A percentile compares a stretch with the other conserved stretches of the same genome.
These are phyloP conservation scores for Halocaridina rubra DNA, from an alignment of 2,888 invertebrate genomes.

Conservation along the genomic window DNA sequence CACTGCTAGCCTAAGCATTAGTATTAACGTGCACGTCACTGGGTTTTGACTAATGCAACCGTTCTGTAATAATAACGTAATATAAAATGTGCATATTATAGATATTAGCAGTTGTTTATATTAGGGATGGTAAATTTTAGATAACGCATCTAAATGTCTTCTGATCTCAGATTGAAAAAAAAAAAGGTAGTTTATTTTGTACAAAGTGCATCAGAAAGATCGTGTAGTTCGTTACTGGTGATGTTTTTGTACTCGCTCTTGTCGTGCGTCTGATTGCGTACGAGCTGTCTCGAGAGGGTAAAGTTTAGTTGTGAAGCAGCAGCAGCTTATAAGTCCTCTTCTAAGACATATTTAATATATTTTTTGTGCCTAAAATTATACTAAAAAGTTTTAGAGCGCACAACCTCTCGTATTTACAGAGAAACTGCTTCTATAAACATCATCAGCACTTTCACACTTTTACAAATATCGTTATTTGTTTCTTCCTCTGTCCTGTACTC, in stretches of 20 bases:
- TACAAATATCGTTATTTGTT: constrained; percentile 25
- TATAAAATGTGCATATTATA: neutral
- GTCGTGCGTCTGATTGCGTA: neutral
- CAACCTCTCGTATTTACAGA: constrained; percentile 13
- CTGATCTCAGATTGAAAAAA: constrained; percentile 43
- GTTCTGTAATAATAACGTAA: too few species aligned
- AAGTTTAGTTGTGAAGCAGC: neutral
- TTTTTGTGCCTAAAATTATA: neutral
- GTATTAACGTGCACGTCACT: too few species aligned
- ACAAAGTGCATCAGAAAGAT: constrained; percentile 26
- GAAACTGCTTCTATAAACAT: constrained; percentile 35
- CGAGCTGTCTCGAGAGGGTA: too few species aligned
- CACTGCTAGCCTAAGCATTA: neutral
- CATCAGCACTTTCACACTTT: constrained; percentile 27
- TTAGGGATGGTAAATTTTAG: constrained; percentile 5
- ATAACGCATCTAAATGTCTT: constrained; percentile 38
- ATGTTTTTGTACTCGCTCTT: too few species aligned
- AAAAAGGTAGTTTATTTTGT: constrained; percentile 26
- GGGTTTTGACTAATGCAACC: too few species aligned
- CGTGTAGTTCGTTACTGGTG: too few species aligned
- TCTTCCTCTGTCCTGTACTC: constrained; percentile 26
- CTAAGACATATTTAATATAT: neutral
- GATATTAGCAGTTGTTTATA: neutral
- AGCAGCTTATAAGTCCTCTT: neutral
- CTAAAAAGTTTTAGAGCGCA: neutral